Evolutionary conservation across 1,140 invertebrate genomes (phyloP), one percentile per base, ranked within the genome.

Genomic region (Saccostrea echinata): DNA sequence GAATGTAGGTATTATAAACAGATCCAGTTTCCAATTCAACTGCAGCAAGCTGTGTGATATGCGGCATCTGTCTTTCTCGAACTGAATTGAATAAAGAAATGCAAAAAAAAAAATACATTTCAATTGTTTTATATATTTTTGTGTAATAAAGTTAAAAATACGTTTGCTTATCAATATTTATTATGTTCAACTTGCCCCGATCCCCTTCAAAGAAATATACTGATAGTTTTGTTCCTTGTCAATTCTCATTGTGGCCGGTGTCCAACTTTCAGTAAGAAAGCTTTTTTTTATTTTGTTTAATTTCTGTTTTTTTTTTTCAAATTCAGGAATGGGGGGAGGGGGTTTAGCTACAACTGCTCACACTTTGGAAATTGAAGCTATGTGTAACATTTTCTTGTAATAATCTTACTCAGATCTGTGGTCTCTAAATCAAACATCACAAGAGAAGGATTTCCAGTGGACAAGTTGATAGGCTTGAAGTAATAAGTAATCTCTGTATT

Each of bases 41-140:
- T 43, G 85, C 88, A 53, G 86, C 68, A 51, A 89, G 81, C 18
- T 89, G 88, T 8, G 88, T 89, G 52, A 85, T 87, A 35, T 89
- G 86, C 9, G 84, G 61, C 43, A 43, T 43, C 43, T 43, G 43
- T 64, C 80, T n/a, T 61, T 57, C 57, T 35, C 71, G 53, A 52
- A 88, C 88, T 88, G 85, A 86, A 88, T 12, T 55, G 57, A 18
- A 64, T 21, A 64, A 64, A 64, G 4, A 9, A 64, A n/a, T 64
- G 21, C 24, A 8, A 64, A n/a, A 18, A 64, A 8, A 64, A n/a
- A 18, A 64, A 1, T 64, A 64, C 21, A 64, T 64, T 64, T 64
- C 24, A 64, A n/a, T 64, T 64, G 24, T 21, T 64, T 21, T 64
- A 21, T 1, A 21, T 21, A 64, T 21, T 64, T 2, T 1, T 64